A percentile compares a stretch with the other conserved stretches of the same genome.
These are phyloP conservation scores for Gallinago media DNA, from an alignment of 2,113 vertebrate genomes.

Conservation along the genomic window DNA sequence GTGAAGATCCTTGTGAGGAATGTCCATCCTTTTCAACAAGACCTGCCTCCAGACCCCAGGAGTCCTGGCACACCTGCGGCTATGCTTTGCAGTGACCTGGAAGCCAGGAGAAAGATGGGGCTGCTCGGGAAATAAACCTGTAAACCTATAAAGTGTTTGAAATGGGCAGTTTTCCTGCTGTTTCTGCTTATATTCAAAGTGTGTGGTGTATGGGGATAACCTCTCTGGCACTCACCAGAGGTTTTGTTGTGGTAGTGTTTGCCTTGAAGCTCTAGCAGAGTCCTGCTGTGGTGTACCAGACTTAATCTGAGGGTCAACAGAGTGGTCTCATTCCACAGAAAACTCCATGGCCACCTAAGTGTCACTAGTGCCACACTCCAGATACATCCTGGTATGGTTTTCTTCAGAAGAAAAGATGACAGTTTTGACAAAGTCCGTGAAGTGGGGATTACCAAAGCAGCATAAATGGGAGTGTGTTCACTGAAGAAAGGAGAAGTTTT, in stretches of 20 bases:
- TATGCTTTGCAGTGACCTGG: not conserved
- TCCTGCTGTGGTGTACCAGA: not conserved
- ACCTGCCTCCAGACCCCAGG: not conserved
- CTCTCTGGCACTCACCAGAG: not conserved
- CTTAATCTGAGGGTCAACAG: not conserved
- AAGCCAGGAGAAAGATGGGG: not conserved
- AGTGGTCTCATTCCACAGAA: not conserved
- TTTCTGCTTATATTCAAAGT: not conserved
- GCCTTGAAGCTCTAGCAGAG: not conserved
- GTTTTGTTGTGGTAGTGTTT: not conserved
- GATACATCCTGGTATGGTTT: not conserved
- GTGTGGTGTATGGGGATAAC: not conserved
- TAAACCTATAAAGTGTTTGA: not conserved
- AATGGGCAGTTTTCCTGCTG: not conserved
- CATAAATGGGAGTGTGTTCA: not conserved
- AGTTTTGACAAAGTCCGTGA: not conserved
- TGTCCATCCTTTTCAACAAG: not conserved
- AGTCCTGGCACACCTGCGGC: not conserved
- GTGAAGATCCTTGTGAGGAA: not conserved
- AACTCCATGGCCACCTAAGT: fast-evolving
- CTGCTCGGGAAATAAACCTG: not conserved
- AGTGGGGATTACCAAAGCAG: not conserved
- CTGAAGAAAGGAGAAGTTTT: not conserved
- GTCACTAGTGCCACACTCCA: not conserved
- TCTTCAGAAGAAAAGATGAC: not conserved